phyloP scores from a whole-genome alignment of 1,140 invertebrate genomes.

The Caenorhabditis brenneri region DNA sequence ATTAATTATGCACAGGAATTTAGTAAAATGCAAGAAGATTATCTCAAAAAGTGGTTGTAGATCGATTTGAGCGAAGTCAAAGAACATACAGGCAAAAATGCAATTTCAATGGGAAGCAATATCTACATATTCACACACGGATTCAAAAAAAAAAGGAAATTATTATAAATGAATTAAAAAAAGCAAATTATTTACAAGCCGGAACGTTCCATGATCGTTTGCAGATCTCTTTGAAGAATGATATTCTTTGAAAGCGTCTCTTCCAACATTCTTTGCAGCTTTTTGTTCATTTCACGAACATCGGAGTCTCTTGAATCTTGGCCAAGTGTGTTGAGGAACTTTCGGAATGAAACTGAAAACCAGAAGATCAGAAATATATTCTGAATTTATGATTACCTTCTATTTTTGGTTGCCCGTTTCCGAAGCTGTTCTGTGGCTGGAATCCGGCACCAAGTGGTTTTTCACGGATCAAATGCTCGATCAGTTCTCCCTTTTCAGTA shows the following conservation, averaged over 20 bases:
- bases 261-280: constrained; percentile 72
- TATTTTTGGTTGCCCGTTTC: not conserved
- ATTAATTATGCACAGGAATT: not conserved
- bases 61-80: not conserved
- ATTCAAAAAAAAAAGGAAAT: not conserved
- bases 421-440: not conserved
- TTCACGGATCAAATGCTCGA: constrained; percentile 48
- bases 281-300: constrained; percentile 72
- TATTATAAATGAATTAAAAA: too few relatives aligned
- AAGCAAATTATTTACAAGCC: constrained; percentile 19
- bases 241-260: constrained; percentile 73
- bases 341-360: constrained; percentile 38
- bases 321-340: constrained; percentile 30
- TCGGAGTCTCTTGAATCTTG: constrained; percentile 66
- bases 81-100: constrained; percentile 11
- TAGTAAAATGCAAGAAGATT: not conserved
- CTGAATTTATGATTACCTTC: not conserved
- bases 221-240: constrained; percentile 71
- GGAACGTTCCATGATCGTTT: constrained; percentile 48
- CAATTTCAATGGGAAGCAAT: not conserved
- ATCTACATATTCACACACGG: constrained; percentile 23
- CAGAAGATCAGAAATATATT: not conserved
- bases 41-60: not conserved
- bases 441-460: constrained; percentile 21
- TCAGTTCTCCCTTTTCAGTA: constrained; percentile 44